These are phyloP conservation scores for Zapus hudsonius DNA, from an alignment of 2,113 vertebrate species.

Conservation along the genomic window DNA sequence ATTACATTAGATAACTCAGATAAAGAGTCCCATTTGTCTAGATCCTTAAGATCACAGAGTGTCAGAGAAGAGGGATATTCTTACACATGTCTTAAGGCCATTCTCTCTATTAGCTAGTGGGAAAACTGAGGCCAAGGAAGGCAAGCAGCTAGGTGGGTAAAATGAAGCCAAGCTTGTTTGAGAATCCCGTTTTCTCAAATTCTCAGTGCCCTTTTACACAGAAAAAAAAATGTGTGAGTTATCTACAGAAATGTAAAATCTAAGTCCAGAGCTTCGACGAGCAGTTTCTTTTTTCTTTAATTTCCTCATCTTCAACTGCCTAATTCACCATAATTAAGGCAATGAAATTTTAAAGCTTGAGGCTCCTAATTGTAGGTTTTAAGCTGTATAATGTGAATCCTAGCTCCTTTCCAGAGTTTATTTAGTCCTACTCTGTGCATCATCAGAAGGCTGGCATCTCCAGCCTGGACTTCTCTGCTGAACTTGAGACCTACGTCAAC, in stretches of 20 bases:
- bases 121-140: neutral
- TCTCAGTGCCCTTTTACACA: neutral
- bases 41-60: neutral
- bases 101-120: neutral
- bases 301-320: neutral
- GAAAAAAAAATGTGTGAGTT: neutral
- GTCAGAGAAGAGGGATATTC: neutral
- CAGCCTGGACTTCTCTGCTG: neutral
- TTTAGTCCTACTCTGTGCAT: neutral
- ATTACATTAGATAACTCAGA: neutral
- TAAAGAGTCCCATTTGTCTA: neutral
- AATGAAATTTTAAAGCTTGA: neutral
- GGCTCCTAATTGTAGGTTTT: neutral
- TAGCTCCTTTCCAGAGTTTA: neutral
- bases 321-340: neutral
- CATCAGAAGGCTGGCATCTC: neutral
- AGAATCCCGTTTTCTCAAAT: slow-evolving; percentile 15
- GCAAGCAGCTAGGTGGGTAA: neutral
- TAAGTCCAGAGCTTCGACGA: neutral
- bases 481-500: neutral
- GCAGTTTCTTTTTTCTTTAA: neutral
- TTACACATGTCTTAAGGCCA: neutral
- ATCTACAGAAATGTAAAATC: neutral
- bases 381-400: neutral
- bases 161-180: neutral